phyloP scores from a whole-genome alignment of 2,888 invertebrate species.

The Anthophora plumipes region DNA sequence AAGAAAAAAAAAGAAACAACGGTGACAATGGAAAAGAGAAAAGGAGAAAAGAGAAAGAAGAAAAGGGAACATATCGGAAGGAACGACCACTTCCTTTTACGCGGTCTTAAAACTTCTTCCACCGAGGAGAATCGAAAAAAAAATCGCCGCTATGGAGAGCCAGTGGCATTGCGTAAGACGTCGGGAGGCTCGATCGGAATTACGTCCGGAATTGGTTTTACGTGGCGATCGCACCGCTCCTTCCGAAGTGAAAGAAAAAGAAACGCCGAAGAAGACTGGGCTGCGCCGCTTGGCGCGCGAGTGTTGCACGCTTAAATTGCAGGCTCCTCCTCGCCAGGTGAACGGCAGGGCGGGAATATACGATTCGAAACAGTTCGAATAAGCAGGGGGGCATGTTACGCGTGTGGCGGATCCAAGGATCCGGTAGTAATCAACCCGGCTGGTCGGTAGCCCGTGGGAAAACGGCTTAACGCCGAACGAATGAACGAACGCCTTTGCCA shows the following conservation, averaged over 20 bases:
- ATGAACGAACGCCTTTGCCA: constrained; percentile 43
- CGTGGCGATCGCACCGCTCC: constrained; percentile 44
- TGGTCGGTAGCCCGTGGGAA: constrained; percentile 71
- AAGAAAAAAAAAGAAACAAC: neutral
- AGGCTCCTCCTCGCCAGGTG: constrained; percentile 52
- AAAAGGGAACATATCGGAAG: neutral
- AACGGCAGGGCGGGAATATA: constrained; percentile 35
- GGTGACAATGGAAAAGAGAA: neutral
- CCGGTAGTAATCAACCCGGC: constrained; percentile 61
- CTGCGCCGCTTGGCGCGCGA: no score
- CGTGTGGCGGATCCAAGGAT: constrained; percentile 60
- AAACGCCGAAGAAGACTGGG: constrained; percentile 43
- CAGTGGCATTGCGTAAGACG: constrained; percentile 36
- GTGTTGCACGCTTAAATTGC: no score
- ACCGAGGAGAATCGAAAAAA: constrained; percentile 13
- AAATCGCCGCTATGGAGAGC: constrained; percentile 2
- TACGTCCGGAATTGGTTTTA: constrained; percentile 61
- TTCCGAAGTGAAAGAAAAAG: constrained; percentile 65
- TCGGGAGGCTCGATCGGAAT: constrained; percentile 43
- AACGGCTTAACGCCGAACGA: constrained; percentile 59
- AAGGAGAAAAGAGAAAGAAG: neutral
- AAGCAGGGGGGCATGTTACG: constrained; percentile 49
- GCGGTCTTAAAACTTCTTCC: constrained; percentile 10
- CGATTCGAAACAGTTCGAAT: constrained; percentile 42
- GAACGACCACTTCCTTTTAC: constrained; percentile 2